Percentiles rank a stretch among this genome's conserved stretches.
Conservation (phyloP, 1,140 invertebrate species). For the Caerostris darwini region DNA sequence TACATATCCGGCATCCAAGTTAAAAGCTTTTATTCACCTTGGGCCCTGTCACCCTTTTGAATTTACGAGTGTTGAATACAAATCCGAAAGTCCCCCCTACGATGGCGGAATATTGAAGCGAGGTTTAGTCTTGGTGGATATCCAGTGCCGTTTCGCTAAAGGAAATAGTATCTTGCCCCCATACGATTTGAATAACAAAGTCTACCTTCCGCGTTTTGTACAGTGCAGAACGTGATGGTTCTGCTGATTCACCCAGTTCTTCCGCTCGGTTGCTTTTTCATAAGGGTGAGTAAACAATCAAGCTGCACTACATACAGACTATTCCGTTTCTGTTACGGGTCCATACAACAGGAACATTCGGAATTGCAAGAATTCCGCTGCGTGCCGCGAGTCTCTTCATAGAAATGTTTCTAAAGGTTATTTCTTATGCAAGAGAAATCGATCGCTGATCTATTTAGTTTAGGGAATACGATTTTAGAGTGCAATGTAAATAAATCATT, state of each 20-base stretch:
- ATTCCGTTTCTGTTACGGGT: not conserved
- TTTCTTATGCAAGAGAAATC: not conserved
- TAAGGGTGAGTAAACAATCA: slow-evolving; percentile 53
- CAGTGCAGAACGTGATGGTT: slow-evolving; percentile 26
- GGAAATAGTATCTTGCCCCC: slow-evolving; percentile 31
- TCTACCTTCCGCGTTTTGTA: not conserved
- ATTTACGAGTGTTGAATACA: slow-evolving; percentile 29
- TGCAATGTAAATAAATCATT: no score
- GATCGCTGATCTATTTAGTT: not conserved
- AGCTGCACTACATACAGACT: not conserved
- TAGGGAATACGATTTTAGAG: not conserved
- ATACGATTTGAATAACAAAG: slow-evolving; percentile 69
- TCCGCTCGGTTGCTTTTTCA: slow-evolving; percentile 48
- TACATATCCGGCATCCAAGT: slow-evolving; percentile 31
- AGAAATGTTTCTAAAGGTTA: not conserved
- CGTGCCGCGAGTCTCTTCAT: not conserved
- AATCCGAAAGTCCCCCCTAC: not conserved
- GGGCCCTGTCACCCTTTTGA: slow-evolving; percentile 18
- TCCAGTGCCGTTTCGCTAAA: not conserved
- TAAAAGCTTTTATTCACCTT: slow-evolving; percentile 56
- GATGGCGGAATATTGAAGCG: not conserved
- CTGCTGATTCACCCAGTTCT: slow-evolving; percentile 49
- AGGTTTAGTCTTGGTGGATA: slow-evolving; percentile 3
- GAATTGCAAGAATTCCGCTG: slow-evolving; percentile 2
- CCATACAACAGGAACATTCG: not conserved